Evolutionary conservation across 2,113 vertebrate species (phyloP).

Genomic region (Benitochromis conjunctus): DNA sequence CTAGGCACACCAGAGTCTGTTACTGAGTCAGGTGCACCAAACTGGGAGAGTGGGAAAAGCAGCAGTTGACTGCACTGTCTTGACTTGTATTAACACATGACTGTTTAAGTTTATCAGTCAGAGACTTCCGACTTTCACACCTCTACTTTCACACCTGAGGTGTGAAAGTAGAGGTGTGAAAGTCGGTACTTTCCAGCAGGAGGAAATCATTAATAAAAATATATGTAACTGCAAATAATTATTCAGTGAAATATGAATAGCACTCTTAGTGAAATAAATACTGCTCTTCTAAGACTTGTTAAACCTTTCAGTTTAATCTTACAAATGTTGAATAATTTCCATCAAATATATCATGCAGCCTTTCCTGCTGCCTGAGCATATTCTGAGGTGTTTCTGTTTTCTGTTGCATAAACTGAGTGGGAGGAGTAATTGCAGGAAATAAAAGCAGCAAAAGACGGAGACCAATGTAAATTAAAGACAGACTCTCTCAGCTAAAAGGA

Average conservation of each 20-base stretch:
- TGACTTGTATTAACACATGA: not conserved
- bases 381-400: not conserved
- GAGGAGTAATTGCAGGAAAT: not conserved
- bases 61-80: not conserved
- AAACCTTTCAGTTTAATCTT: not conserved
- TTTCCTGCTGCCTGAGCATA: not conserved
- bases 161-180: not conserved
- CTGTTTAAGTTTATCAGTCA: not conserved
- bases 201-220: not conserved
- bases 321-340: not conserved
- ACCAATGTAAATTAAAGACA: not conserved
- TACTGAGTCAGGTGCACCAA: not conserved
- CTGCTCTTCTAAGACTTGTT: not conserved
- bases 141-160: not conserved
- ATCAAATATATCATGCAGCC: not conserved
- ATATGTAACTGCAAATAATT: not conserved
- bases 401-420: not conserved
- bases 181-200: not conserved
- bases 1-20: not conserved
- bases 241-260: not conserved
- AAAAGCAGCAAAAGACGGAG: not conserved
- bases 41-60: not conserved
- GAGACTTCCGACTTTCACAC: not conserved
- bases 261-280: not conserved
- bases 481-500: not conserved